These are phyloP conservation scores for Grus americana DNA, from an alignment of 2,113 vertebrate species.

Conservation along the genomic window DNA sequence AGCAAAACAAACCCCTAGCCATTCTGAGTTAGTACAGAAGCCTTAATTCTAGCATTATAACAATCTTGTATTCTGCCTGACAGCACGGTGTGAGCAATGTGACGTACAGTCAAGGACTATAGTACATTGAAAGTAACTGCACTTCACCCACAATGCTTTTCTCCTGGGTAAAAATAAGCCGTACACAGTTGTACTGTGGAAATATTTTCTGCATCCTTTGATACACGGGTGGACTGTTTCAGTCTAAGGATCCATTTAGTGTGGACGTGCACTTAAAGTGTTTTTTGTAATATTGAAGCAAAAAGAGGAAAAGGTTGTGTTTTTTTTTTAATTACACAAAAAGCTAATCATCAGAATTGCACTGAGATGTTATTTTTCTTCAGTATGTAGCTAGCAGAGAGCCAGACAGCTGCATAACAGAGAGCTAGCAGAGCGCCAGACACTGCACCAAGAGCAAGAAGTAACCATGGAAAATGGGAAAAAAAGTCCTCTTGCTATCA, in stretches of 20 bases:
- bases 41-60: background rate
- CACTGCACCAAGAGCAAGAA: background rate
- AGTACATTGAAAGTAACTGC: background rate
- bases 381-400: background rate
- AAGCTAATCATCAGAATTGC: background rate
- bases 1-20: background rate
- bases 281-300: background rate
- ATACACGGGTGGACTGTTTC: background rate
- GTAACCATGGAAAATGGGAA: background rate
- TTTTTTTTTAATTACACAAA: background rate
- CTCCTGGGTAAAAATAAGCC: constrained; percentile 1
- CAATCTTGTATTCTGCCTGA: background rate
- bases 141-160: background rate
- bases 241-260: background rate
- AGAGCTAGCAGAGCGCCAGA: background rate
- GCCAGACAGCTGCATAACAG: background rate
- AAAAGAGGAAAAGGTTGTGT: background rate
- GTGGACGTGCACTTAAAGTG: background rate
- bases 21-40: background rate
- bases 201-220: background rate
- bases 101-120: background rate
- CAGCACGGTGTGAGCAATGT: background rate
- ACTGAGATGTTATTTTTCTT: background rate
- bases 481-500: background rate
- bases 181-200: background rate